Conservation (phyloP, 2,888 invertebrate species). For the Agriopis marginaria region DNA sequence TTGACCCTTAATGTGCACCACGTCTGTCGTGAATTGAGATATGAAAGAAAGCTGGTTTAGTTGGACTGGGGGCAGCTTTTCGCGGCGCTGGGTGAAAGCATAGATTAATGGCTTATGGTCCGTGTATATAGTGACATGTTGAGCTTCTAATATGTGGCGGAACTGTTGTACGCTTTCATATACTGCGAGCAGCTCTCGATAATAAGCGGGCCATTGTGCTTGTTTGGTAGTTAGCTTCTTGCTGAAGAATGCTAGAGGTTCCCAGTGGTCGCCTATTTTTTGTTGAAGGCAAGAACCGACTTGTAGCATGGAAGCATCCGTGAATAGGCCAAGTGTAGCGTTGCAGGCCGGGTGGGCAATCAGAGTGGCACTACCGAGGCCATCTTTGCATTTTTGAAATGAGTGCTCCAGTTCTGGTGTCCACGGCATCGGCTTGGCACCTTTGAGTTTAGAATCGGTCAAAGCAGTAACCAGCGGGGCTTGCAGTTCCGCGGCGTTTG, state of each 20-base stretch:
- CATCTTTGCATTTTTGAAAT: neutral
- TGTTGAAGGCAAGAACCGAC: slow-evolving; percentile 38
- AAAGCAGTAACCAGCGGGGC: neutral
- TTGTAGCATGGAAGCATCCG: slow-evolving; percentile 31
- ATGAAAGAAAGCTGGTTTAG: slow-evolving; percentile 33
- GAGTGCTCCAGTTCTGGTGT: neutral
- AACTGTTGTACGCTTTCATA: slow-evolving; percentile 40
- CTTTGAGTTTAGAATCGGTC: neutral
- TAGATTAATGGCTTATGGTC: slow-evolving; percentile 40
- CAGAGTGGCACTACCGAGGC: neutral
- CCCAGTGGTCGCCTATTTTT: slow-evolving; percentile 22
- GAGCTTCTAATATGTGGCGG: slow-evolving; percentile 39
- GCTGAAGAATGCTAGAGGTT: slow-evolving; percentile 36
- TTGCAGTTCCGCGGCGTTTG: neutral
- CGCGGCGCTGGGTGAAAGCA: slow-evolving; percentile 20
- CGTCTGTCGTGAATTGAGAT: slow-evolving; percentile 28
- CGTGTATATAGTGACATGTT: slow-evolving; percentile 24
- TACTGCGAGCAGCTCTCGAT: slow-evolving; percentile 59
- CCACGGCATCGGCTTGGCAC: neutral
- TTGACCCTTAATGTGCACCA: slow-evolving; percentile 34
- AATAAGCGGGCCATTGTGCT: slow-evolving; percentile 54
- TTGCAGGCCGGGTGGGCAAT: neutral
- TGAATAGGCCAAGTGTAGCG: slow-evolving; percentile 2
- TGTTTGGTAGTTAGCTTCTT: slow-evolving; percentile 34
- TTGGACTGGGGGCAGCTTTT: slow-evolving; percentile 39